Evolutionary conservation across 2,797 vertebrate genomes (phyloP).

Genomic region (Sebastes glaucus): DNA sequence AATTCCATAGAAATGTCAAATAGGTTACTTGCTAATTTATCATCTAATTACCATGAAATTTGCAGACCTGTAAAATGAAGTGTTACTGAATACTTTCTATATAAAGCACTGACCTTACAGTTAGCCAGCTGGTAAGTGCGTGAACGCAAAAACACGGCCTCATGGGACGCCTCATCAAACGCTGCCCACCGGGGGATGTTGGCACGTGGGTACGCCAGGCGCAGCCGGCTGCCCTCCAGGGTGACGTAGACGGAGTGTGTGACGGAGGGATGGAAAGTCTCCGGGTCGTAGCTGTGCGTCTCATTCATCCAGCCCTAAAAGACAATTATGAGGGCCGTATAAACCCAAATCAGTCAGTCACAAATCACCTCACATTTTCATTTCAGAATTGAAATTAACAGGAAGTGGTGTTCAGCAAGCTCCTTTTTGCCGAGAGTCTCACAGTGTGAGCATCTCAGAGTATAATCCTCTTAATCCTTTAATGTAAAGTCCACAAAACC

Average conservation of each 20-base stretch:
- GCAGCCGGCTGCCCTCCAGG: conserved; percentile 81
- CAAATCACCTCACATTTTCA: not conserved
- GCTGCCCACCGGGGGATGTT: conserved; percentile 83
- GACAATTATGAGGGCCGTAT: not conserved
- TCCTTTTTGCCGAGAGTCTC: too few species aligned
- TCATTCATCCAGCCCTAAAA: conserved; percentile 91
- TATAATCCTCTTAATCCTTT: too few species aligned
- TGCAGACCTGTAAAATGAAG: too few species aligned
- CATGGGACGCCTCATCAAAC: conserved; percentile 78
- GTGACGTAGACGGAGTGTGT: conserved; percentile 84
- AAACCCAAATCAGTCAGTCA: not conserved
- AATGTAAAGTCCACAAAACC: too few species aligned
- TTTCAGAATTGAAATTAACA: not conserved
- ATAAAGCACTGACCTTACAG: conserved; percentile 81
- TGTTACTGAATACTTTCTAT: not conserved
- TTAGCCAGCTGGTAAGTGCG: conserved; percentile 79
- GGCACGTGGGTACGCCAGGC: conserved; percentile 82
- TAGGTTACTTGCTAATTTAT: too few species aligned
- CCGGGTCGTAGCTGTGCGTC: conserved; percentile 83
- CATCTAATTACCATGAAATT: too few species aligned
- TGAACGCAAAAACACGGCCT: conserved; percentile 75
- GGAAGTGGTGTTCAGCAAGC: too few species aligned
- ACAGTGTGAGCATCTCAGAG: too few species aligned
- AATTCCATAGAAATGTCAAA: too few species aligned
- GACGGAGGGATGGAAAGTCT: conserved; percentile 85